Evolutionary conservation across 2,113 vertebrate species (phyloP).

Genomic region (Anoura caudifer): DNA sequence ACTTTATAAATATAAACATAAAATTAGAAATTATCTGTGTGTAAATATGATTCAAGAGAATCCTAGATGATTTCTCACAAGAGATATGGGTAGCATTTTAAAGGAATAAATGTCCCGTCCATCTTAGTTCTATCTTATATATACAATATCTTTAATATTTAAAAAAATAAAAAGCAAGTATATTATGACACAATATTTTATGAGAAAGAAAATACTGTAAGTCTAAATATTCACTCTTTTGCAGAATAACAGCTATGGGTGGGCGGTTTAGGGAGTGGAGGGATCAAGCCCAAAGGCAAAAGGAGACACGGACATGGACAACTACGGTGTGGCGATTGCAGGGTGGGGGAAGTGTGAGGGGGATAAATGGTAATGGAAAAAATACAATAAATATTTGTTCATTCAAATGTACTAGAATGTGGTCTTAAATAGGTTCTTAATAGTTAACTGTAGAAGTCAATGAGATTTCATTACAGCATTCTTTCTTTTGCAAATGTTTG

Average conservation of each 20-base stretch:
- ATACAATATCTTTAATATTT: background rate
- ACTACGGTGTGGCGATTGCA: too few species aligned
- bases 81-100: background rate
- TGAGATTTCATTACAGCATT: background rate
- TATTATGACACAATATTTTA: background rate
- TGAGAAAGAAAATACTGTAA: background rate
- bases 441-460: background rate
- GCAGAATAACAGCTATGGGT: too few species aligned
- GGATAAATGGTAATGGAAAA: too few species aligned
- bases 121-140: background rate
- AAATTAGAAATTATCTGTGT: background rate
- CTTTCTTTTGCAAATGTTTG: background rate
- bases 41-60: background rate
- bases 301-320: too few species aligned
- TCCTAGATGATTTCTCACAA: background rate
- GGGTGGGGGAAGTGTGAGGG: too few species aligned
- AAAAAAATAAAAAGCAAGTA: background rate
- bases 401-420: slow-evolving; percentile 10
- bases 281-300: too few species aligned
- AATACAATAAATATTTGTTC: slow-evolving; percentile 5
- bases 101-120: background rate
- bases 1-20: background rate
- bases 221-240: slow-evolving; percentile 19
- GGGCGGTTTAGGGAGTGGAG: too few species aligned
- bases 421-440: background rate